Conservation (phyloP, 2,797 vertebrate genomes). For the Muscicapa striata region DNA sequence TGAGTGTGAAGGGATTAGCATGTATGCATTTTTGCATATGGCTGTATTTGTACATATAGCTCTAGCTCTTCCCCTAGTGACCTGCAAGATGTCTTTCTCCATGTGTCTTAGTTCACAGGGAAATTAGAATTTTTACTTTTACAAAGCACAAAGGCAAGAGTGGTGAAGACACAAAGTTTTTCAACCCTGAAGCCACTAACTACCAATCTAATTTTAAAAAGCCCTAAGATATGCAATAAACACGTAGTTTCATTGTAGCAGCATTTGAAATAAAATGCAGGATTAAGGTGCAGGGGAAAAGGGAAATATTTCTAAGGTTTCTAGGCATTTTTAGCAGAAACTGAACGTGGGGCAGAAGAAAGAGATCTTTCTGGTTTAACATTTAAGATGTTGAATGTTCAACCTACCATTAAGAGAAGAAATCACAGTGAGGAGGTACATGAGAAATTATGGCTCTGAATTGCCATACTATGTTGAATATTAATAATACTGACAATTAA, state of each 20-base stretch:
- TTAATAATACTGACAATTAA: neutral
- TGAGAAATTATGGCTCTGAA: neutral
- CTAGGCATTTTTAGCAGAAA: neutral
- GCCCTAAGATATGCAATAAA: neutral
- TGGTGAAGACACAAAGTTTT: neutral
- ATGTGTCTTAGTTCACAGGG: neutral
- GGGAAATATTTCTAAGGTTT: neutral
- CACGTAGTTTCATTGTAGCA: neutral
- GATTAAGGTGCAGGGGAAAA: neutral
- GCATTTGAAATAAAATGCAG: neutral
- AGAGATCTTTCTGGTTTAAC: neutral
- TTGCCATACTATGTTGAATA: neutral
- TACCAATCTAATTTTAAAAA: neutral
- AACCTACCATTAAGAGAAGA: accelerated
- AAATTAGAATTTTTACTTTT: neutral
- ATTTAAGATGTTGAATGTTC: neutral
- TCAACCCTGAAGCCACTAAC: neutral
- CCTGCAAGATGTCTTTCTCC: neutral
- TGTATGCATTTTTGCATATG: neutral
- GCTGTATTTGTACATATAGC: neutral
- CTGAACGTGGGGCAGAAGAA: neutral
- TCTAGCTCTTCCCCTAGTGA: neutral
- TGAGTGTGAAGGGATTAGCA: neutral
- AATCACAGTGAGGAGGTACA: neutral
- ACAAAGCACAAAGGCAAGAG: neutral